Percentiles rank a stretch among this genome's conserved stretches.
phyloP scores from a whole-genome alignment of 92 coral and sea anemone genomes.

The Ricordea florida region DNA sequence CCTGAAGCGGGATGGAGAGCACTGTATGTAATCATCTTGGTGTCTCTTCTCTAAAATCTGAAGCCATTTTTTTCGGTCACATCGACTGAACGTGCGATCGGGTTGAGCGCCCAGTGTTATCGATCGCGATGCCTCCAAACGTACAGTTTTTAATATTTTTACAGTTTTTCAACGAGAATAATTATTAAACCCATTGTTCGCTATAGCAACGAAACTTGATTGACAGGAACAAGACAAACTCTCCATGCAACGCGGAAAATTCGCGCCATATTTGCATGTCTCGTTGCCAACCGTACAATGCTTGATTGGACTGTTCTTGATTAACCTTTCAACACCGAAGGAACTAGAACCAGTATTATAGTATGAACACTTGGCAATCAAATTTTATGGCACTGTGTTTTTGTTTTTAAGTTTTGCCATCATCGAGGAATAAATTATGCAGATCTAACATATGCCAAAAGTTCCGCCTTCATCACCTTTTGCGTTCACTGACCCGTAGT shows the following conservation, averaged over 20 bases:
- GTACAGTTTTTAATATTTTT: background rate
- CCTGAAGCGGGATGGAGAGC: slow-evolving; percentile 18
- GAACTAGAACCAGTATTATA: background rate
- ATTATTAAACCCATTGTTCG: slow-evolving; percentile 26
- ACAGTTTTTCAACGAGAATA: slow-evolving; percentile 19
- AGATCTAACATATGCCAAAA: background rate
- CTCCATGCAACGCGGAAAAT: slow-evolving; percentile 17
- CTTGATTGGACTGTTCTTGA: background rate
- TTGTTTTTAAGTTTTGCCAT: background rate
- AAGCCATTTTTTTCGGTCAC: background rate
- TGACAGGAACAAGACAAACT: slow-evolving; percentile 10
- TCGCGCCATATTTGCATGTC: slow-evolving; percentile 39
- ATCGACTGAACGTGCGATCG: background rate
- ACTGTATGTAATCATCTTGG: slow-evolving; percentile 28
- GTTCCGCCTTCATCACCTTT: slow-evolving; percentile 47
- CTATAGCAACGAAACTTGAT: slow-evolving; percentile 44
- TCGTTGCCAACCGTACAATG: background rate
- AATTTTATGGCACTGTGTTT: background rate
- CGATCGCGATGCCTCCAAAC: background rate
- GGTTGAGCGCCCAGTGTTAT: background rate
- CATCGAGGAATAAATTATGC: background rate
- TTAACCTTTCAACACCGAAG: background rate
- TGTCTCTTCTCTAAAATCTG: background rate
- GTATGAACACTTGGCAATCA: background rate
- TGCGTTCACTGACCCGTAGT: background rate